These are phyloP conservation scores for Panzeria rudis DNA, from an alignment of 2,888 invertebrate species.

Conservation along the genomic window DNA sequence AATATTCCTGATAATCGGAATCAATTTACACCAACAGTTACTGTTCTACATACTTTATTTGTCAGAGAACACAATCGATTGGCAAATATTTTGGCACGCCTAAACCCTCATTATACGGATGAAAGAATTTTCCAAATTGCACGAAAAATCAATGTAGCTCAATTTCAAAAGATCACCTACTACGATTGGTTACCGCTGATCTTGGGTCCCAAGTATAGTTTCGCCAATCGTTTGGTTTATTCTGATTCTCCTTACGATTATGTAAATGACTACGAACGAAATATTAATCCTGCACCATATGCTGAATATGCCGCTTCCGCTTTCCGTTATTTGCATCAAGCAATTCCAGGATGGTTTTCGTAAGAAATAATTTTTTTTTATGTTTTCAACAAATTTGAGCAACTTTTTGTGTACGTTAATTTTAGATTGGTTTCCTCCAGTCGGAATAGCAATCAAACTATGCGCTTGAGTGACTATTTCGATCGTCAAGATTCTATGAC, in stretches of 20 bases:
- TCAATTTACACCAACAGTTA: constrained; percentile 82
- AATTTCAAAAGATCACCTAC: constrained; percentile 84
- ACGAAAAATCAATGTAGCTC: constrained; percentile 83
- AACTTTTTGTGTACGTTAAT: background rate
- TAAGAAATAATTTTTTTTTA: constrained; percentile 76
- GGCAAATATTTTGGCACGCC: constrained; percentile 79
- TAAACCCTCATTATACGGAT: constrained; percentile 85
- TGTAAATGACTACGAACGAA: constrained; percentile 84
- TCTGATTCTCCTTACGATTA: constrained; percentile 77
- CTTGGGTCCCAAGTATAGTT: constrained; percentile 78
- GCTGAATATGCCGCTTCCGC: constrained; percentile 87
- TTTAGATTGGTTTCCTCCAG: constrained; percentile 77
- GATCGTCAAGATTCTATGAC: constrained; percentile 75
- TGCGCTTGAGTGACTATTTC: constrained; percentile 78
- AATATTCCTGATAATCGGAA: constrained; percentile 85
- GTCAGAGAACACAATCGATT: constrained; percentile 84
- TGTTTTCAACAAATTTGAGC: background rate
- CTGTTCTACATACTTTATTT: constrained; percentile 83
- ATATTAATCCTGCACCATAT: constrained; percentile 85
- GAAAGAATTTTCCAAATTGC: constrained; percentile 84
- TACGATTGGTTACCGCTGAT: constrained; percentile 84
- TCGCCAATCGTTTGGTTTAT: constrained; percentile 77
- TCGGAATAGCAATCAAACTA: constrained; percentile 76
- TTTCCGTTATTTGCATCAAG: constrained; percentile 86
- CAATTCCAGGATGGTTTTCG: constrained; percentile 84